These are phyloP conservation scores for Hycleus cichorii DNA, from an alignment of 1,140 invertebrate genomes.

Conservation along the genomic window DNA sequence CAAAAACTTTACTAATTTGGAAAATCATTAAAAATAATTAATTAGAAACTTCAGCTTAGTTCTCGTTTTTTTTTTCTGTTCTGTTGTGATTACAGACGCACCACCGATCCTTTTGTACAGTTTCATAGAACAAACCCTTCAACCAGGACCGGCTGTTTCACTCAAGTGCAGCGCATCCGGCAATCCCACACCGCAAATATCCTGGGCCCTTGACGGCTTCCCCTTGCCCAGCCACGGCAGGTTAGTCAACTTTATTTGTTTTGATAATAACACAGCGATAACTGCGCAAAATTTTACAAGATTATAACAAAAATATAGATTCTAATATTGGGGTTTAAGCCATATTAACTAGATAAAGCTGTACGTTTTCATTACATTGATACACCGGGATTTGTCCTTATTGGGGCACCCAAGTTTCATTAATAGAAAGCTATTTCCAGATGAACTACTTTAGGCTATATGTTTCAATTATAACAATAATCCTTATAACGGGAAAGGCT, in stretches of 20 bases:
- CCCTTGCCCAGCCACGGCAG: slow-evolving; percentile 63
- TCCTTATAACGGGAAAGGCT: too few relatives aligned
- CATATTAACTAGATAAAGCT: too few relatives aligned
- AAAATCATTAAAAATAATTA: neutral
- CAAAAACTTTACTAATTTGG: neutral
- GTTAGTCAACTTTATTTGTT: slow-evolving; percentile 43
- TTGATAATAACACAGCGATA: neutral
- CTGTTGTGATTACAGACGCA: slow-evolving; percentile 56
- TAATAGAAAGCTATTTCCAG: too few relatives aligned
- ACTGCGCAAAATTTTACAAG: too few relatives aligned
- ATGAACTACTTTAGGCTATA: too few relatives aligned
- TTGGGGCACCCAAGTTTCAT: too few relatives aligned
- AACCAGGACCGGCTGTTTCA: slow-evolving; percentile 75
- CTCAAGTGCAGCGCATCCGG: slow-evolving; percentile 79
- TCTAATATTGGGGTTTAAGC: too few relatives aligned
- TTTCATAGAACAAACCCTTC: slow-evolving; percentile 76
- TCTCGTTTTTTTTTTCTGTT: neutral
- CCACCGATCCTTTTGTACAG: slow-evolving; percentile 71
- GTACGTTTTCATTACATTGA: too few relatives aligned
- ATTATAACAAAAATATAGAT: too few relatives aligned
- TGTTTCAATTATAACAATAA: too few relatives aligned
- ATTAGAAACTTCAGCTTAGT: neutral
- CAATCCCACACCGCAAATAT: slow-evolving; percentile 75
- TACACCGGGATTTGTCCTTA: too few relatives aligned
- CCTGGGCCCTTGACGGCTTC: slow-evolving; percentile 75